These are phyloP conservation scores for Pithys albifrons DNA, from an alignment of 2,113 vertebrate species.

Conservation along the genomic window DNA sequence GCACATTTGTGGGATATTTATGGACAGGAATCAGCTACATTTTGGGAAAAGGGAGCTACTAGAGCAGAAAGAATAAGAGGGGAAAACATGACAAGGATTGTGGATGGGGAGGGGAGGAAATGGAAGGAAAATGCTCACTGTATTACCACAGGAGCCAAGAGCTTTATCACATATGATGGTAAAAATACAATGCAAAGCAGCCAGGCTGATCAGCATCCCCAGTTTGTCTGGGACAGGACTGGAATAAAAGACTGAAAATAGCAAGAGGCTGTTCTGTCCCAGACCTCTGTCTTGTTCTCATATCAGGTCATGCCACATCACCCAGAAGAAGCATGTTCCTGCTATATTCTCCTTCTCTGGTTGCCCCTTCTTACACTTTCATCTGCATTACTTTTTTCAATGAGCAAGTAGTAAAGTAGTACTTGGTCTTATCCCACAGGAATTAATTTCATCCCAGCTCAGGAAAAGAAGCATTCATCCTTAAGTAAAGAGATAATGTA, in stretches of 20 bases:
- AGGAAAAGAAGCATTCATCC: background rate
- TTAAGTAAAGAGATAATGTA: background rate
- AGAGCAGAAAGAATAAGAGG: background rate
- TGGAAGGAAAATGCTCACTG: background rate
- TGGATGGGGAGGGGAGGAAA: background rate
- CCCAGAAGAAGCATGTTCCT: background rate
- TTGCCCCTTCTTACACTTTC: background rate
- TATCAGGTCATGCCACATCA: background rate
- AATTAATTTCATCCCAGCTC: background rate
- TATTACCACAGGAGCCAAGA: background rate
- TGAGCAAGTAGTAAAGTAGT: background rate
- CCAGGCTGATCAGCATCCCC: rapidly evolving
- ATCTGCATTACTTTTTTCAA: background rate
- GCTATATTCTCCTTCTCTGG: background rate
- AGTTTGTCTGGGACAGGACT: background rate
- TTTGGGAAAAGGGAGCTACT: constrained; percentile 7
- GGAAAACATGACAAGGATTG: background rate
- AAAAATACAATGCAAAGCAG: background rate
- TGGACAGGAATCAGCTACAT: background rate
- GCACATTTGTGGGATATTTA: constrained; percentile 34
- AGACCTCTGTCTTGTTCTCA: background rate
- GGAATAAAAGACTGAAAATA: background rate
- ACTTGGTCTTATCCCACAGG: background rate
- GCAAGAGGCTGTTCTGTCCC: background rate
- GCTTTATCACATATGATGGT: background rate